Conservation (phyloP, 2,888 invertebrate species). For the Phengaris alcon region DNA sequence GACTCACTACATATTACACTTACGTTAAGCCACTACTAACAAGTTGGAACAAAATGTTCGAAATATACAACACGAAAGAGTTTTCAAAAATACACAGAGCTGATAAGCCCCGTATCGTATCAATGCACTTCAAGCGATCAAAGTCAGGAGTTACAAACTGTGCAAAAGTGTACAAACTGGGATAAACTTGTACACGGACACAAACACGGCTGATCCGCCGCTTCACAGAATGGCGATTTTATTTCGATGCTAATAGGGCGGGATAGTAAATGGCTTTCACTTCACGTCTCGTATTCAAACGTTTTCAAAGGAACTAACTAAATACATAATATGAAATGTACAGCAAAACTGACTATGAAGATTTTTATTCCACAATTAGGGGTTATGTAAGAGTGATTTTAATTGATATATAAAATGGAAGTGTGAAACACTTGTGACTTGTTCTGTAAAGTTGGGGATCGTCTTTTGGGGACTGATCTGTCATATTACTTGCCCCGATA, state of each 20-base stretch:
- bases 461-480: too few species aligned
- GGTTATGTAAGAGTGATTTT: too few species aligned
- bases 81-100: not conserved
- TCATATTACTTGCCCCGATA: too few species aligned
- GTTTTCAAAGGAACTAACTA: not conserved
- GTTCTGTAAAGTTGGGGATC: too few species aligned
- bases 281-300: not conserved
- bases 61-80: not conserved
- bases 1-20: too few species aligned
- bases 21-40: too few species aligned
- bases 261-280: not conserved
- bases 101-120: conserved; percentile 6
- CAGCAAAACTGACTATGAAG: not conserved
- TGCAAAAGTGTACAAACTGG: not conserved
- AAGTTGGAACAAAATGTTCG: too few species aligned
- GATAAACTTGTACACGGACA: not conserved
- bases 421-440: too few species aligned
- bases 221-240: not conserved
- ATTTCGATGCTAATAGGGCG: conserved; percentile 16
- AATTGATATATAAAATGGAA: too few species aligned
- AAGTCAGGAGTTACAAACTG: conserved; percentile 15
- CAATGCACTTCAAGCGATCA: not conserved
- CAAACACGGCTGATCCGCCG: conserved; percentile 5
- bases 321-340: not conserved
- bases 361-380: too few species aligned